These are phyloP conservation scores for Desoria tigrina DNA, from an alignment of 2,888 invertebrate genomes.

Conservation along the genomic window DNA sequence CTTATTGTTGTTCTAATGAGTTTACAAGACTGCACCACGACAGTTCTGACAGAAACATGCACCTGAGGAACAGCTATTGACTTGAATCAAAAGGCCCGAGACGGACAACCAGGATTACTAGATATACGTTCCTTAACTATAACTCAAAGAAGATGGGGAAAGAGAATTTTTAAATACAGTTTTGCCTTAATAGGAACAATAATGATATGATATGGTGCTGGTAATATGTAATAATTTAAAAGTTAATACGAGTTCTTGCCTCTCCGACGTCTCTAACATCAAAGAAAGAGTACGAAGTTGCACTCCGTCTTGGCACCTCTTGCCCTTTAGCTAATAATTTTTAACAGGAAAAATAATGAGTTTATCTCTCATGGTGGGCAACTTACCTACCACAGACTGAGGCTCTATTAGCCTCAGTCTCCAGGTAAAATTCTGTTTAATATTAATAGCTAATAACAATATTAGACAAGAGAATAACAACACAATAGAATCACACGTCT, in stretches of 20 bases:
- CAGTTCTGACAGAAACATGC: too few relatives aligned
- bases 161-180: too few relatives aligned
- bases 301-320: slow-evolving; percentile 47
- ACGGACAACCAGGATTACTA: too few relatives aligned
- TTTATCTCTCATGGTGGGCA: slow-evolving; percentile 54
- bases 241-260: not conserved
- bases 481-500: slow-evolving; percentile 2
- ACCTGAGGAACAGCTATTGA: too few relatives aligned
- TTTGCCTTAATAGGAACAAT: too few relatives aligned
- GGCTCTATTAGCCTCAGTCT: not conserved
- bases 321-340: slow-evolving; percentile 54
- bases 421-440: not conserved
- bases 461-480: not conserved
- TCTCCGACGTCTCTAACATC: slow-evolving; percentile 2
- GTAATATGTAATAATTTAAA: not conserved
- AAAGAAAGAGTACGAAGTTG: slow-evolving; percentile 2
- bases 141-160: too few relatives aligned
- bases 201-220: too few relatives aligned
- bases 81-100: too few relatives aligned
- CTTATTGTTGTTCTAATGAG: too few relatives aligned
- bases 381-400: slow-evolving; percentile 53
- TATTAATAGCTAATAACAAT: slow-evolving; percentile 14
- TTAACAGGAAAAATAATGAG: slow-evolving; percentile 54
- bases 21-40: too few relatives aligned
- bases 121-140: too few relatives aligned